phyloP scores from a whole-genome alignment of 2,797 vertebrate species.

The Alectoris magna region DNA sequence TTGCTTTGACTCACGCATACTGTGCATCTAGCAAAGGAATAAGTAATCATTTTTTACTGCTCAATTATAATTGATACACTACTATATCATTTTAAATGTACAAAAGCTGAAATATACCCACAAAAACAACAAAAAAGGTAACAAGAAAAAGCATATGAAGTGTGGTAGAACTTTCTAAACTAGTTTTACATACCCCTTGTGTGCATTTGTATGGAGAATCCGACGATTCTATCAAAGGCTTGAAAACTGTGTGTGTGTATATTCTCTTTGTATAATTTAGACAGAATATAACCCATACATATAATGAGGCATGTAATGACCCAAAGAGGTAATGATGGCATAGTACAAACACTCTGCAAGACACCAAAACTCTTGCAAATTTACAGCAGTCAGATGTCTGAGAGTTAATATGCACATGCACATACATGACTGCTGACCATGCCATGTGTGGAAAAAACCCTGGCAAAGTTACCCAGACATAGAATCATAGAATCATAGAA shows the following conservation, averaged over 20 bases:
- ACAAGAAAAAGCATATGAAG: neutral
- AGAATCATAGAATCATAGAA: no score
- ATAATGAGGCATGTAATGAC: neutral
- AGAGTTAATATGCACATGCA: neutral
- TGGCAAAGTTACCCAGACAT: neutral
- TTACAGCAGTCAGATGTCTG: neutral
- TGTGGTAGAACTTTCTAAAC: neutral
- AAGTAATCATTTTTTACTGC: conserved; percentile 37
- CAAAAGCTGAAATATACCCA: neutral
- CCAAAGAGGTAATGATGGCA: neutral
- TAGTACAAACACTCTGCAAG: neutral
- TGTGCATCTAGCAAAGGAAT: neutral
- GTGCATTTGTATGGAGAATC: neutral
- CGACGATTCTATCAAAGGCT: neutral
- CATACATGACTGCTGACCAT: neutral
- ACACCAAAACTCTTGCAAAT: neutral
- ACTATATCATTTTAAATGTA: conserved; percentile 6
- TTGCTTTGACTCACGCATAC: conserved; percentile 3
- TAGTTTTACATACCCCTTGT: neutral
- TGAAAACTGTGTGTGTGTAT: neutral
- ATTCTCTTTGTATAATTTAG: neutral
- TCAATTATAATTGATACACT: conserved; percentile 64
- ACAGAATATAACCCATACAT: neutral
- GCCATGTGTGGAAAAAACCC: fast-evolving
- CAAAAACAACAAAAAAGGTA: neutral